Evolutionary conservation across 2,113 vertebrate species (phyloP).

Genomic region (Corythornis vintsioides): DNA sequence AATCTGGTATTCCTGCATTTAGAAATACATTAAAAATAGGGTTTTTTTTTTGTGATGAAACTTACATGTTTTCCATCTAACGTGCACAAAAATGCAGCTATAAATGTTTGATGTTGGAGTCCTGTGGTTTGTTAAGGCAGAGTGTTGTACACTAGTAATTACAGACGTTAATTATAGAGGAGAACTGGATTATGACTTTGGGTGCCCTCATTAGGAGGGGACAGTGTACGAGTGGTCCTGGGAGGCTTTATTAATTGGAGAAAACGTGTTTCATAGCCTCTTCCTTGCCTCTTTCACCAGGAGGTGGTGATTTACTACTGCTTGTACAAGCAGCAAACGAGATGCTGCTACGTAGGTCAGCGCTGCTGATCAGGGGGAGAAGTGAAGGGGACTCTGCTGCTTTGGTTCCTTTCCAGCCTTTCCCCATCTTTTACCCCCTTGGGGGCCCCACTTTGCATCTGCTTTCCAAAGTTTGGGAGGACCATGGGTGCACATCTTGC

Average conservation of each 20-base stretch:
- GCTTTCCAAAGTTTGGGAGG: neutral
- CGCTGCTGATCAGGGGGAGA: neutral
- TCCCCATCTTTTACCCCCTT: neutral
- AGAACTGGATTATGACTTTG: constrained; percentile 27
- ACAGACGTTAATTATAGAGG: neutral
- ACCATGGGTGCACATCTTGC: neutral
- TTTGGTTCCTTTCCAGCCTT: neutral
- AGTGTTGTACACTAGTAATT: constrained; percentile 9
- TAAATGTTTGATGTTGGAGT: constrained; percentile 3
- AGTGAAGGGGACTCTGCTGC: neutral
- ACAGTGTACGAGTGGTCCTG: neutral
- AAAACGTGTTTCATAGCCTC: constrained; percentile 16
- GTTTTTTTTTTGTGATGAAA: neutral
- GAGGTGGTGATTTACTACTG: constrained; percentile 11
- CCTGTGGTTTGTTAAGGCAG: neutral
- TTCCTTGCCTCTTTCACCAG: neutral
- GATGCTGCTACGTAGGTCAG: neutral
- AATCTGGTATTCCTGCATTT: neutral
- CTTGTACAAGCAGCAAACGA: neutral
- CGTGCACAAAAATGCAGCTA: neutral
- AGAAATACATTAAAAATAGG: too few relatives aligned
- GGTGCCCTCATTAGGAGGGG: constrained; percentile 41
- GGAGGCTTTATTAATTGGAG: constrained; percentile 44
- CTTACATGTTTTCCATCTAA: neutral
- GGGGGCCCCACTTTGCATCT: neutral